Evolutionary conservation across 1,140 invertebrate species (phyloP).

Genomic region (Cherax destructor): DNA sequence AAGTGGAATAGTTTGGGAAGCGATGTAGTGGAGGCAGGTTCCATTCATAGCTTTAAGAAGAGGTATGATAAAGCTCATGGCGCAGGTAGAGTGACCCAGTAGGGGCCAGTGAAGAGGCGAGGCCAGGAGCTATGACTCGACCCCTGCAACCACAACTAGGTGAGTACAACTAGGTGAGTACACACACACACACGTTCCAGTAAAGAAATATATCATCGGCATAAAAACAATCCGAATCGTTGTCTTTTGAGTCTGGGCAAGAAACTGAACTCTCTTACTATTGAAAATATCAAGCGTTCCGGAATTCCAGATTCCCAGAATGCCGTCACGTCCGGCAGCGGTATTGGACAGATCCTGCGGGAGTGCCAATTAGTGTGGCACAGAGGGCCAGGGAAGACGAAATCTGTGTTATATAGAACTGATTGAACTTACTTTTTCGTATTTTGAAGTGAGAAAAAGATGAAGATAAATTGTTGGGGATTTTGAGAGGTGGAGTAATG

Average conservation of each 20-base stretch:
- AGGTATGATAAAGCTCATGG: too few relatives aligned
- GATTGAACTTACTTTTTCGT: background rate
- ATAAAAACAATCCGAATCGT: background rate
- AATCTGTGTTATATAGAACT: slow-evolving; percentile 14
- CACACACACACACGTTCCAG: too few relatives aligned
- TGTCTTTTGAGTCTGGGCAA: background rate
- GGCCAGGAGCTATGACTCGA: too few relatives aligned
- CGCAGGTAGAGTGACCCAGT: too few relatives aligned
- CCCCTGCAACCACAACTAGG: too few relatives aligned
- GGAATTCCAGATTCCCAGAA: slow-evolving; percentile 19
- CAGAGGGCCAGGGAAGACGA: slow-evolving; percentile 13
- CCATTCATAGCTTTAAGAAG: too few relatives aligned
- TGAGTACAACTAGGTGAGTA: too few relatives aligned
- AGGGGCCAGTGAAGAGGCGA: too few relatives aligned
- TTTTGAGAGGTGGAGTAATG: background rate
- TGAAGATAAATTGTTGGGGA: too few relatives aligned
- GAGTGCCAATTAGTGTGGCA: slow-evolving; percentile 51
- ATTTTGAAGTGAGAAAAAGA: background rate
- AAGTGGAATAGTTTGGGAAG: too few relatives aligned
- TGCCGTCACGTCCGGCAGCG: slow-evolving; percentile 36
- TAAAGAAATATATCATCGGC: too few relatives aligned
- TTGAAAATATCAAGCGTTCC: background rate
- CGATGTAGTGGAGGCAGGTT: too few relatives aligned
- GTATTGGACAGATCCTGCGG: slow-evolving; percentile 46
- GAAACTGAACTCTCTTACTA: slow-evolving; percentile 1